Evolutionary conservation across 2,797 vertebrate genomes (phyloP), one percentile per base, ranked within the genome.

Genomic region (Alauda arvensis): DNA sequence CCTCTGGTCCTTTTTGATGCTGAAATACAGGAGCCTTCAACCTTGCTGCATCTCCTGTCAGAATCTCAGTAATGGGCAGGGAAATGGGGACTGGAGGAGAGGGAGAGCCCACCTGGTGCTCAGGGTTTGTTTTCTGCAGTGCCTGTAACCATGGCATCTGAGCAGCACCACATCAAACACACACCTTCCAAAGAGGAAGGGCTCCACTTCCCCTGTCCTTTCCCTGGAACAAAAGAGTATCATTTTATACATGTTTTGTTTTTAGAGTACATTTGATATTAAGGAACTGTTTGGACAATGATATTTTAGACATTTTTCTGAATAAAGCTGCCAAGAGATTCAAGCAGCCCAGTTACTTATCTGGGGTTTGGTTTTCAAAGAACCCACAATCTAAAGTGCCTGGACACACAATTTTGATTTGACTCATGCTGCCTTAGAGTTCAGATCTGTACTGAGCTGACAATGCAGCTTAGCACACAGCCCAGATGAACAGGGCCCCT

Each of bases 181-280:
- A 1, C 43, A 81, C 56, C 74, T 77, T 19, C 63, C 34, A 21
- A 19, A 83, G 68, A 59, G 49, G 89, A 94, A 94, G 67, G 57
- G 75, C 87, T 87, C 82, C 70, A 83, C 87, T 91, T 95, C 91
- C 92, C 59, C 75, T 11, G 24, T 12, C 70, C 82, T 83, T 89
- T 74, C 79, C 60, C 89, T 85, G 83, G 51, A 94, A 87, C 92
- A 89, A 91, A 63, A 34, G 61, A 46, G 4, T 5, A 17, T 16
- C 0, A 8, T 34, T 71, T 83, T 42, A 23, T 11, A 51, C 18
- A 3, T 17, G 40, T 10, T 89, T 65, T 74, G 49, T 13, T 63
- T 70, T 57, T 14, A 74, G 61, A 52, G n/a, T 80, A 46, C 20
- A 15, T 34, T 83, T n/a, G 60, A 25, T 29, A 37, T 48, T 51